These are phyloP conservation scores for Apodemia zela DNA, from an alignment of 2,888 invertebrate genomes.

Conservation along the genomic window DNA sequence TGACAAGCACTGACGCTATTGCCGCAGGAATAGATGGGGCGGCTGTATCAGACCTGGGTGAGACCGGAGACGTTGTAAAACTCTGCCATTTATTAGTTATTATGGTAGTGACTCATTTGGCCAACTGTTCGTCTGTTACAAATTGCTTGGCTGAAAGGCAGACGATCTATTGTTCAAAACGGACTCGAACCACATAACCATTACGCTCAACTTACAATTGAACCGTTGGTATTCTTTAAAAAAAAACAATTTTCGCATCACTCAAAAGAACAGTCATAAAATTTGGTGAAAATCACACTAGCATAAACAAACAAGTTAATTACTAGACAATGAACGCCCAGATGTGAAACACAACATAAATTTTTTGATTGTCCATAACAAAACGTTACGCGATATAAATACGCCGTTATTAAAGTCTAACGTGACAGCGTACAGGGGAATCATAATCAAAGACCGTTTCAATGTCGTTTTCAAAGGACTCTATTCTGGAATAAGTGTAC, in stretches of 20 bases:
- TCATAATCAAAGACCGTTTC: constrained; percentile 20
- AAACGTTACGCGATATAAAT: constrained; percentile 23
- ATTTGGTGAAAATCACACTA: background rate
- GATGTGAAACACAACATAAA: constrained; percentile 21
- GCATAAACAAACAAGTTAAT: constrained; percentile 14
- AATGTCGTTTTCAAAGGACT: constrained; percentile 27
- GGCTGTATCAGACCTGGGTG: no score
- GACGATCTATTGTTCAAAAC: no score
- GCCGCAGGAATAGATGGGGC: no score
- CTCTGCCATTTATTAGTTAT: no score
- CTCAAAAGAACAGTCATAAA: background rate
- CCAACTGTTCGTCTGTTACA: no score
- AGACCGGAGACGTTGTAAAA: no score
- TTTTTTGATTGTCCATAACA: constrained; percentile 27
- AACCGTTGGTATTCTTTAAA: no score
- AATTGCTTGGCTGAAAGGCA: no score
- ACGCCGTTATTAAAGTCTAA: constrained; percentile 17
- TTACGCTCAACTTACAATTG: no score
- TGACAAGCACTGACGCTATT: no score
- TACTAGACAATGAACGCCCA: constrained; percentile 12
- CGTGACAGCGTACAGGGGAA: constrained; percentile 16
- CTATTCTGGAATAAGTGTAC: constrained; percentile 22
- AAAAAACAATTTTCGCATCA: background rate
- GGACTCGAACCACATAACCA: no score
- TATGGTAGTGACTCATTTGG: no score